phyloP scores from a whole-genome alignment of 2,797 vertebrate species.

The Percopsis omiscomaycus region DNA sequence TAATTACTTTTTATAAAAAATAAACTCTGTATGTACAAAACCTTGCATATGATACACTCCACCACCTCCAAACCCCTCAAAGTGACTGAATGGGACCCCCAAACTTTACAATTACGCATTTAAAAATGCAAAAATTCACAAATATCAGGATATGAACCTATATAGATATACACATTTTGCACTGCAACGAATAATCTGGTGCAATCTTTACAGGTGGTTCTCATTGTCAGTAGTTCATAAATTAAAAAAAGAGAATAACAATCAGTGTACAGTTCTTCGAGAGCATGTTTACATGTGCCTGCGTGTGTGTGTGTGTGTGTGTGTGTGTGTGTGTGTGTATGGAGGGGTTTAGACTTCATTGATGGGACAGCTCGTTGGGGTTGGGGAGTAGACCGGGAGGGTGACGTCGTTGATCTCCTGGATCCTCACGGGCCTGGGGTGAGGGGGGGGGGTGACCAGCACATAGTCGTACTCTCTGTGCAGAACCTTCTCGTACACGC shows the following conservation, averaged over 20 bases:
- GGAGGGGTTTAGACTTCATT: slow-evolving; percentile 50
- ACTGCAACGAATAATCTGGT: slow-evolving; percentile 35
- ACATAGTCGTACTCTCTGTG: slow-evolving; percentile 91
- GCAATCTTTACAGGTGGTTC: slow-evolving; percentile 39
- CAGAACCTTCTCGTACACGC: slow-evolving; percentile 93
- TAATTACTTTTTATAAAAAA: slow-evolving; percentile 75
- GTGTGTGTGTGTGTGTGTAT: slow-evolving; percentile 14
- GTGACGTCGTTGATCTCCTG: slow-evolving; percentile 88
- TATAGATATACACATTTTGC: slow-evolving; percentile 42
- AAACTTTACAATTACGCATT: slow-evolving; percentile 59
- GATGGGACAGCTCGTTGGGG: slow-evolving; percentile 80
- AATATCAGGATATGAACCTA: slow-evolving; percentile 56
- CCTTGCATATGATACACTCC: slow-evolving; percentile 75
- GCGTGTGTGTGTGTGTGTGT: background rate
- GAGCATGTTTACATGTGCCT: background rate
- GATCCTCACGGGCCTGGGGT: slow-evolving; percentile 77
- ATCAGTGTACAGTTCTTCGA: slow-evolving; percentile 52
- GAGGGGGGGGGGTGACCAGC: slow-evolving; percentile 78
- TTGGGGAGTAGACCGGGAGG: slow-evolving; percentile 85
- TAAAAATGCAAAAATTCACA: slow-evolving; percentile 54
- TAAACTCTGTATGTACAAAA: slow-evolving; percentile 80
- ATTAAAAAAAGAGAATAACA: slow-evolving; percentile 46
- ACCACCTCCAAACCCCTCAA: slow-evolving; percentile 59
- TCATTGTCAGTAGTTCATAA: slow-evolving; percentile 57
- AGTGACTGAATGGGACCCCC: slow-evolving; percentile 63